A percentile compares a stretch with the other conserved stretches of the same genome.
These are phyloP conservation scores for Hyppa rectilinea DNA, from an alignment of 2,888 invertebrate genomes.

Conservation along the genomic window DNA sequence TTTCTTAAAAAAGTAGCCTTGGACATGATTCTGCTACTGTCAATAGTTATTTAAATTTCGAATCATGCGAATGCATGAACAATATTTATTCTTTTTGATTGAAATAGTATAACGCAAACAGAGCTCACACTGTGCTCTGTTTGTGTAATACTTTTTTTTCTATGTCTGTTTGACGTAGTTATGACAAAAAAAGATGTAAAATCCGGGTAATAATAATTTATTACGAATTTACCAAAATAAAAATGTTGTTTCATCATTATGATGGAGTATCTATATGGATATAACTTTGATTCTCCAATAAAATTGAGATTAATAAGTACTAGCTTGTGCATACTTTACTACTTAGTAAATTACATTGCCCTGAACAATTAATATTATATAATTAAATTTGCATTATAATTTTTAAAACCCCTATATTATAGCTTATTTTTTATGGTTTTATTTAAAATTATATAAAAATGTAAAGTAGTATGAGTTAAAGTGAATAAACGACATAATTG, in stretches of 20 bases:
- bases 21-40: conserved; percentile 46
- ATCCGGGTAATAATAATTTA: conserved; percentile 40
- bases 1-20: conserved; percentile 55
- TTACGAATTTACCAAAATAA: conserved; percentile 8
- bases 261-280: conserved; percentile 4
- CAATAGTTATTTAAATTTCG: conserved; percentile 57
- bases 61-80: too few species aligned
- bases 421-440: neutral
- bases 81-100: too few species aligned
- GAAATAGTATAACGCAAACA: too few species aligned
- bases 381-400: too few species aligned
- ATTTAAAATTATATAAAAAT: neutral
- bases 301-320: neutral
- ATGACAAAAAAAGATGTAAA: conserved; percentile 44
- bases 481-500: neutral
- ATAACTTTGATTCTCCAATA: neutral
- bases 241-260: conserved; percentile 20
- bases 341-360: too few species aligned
- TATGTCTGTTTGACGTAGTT: conserved; percentile 41
- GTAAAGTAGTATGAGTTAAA: neutral
- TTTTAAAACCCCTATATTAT: neutral
- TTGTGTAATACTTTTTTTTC: conserved; percentile 37
- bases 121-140: too few species aligned
- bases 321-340: too few species aligned
- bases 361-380: too few species aligned